These are phyloP conservation scores for Leucopsar rothschildi DNA, from an alignment of 2,113 vertebrate species.

Conservation along the genomic window DNA sequence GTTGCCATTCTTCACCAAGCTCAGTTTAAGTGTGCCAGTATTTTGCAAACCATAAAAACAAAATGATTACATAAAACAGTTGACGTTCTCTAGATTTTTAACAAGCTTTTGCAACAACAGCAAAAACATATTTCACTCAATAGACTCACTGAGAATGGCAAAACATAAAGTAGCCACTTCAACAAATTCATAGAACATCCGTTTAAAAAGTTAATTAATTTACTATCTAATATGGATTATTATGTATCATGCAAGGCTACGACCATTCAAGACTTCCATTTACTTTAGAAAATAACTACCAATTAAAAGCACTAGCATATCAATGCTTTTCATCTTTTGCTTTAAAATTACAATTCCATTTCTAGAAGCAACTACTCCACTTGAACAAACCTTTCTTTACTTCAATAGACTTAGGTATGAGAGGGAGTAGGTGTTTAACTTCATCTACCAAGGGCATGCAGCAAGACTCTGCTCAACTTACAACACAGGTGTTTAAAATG, in stretches of 20 bases:
- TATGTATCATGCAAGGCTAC: not conserved
- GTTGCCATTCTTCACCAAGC: not conserved
- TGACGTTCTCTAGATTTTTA: not conserved
- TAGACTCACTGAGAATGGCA: not conserved
- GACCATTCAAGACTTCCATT: not conserved
- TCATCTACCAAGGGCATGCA: not conserved
- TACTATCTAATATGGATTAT: not conserved
- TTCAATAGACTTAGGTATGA: not conserved
- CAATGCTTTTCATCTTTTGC: not conserved
- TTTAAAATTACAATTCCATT: not conserved
- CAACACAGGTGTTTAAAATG: not conserved
- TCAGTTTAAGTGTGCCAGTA: not conserved
- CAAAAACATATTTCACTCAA: not conserved
- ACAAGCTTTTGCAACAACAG: not conserved
- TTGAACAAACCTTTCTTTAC: not conserved
- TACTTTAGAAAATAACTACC: not conserved
- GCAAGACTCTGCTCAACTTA: not conserved
- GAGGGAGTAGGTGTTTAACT: not conserved
- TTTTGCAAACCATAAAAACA: not conserved
- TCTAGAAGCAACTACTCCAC: not conserved
- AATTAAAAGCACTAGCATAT: not conserved
- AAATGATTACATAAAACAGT: not conserved
- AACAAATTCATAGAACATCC: not conserved
- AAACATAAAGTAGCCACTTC: not conserved
- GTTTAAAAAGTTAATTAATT: not conserved